phyloP scores from a whole-genome alignment of 2,113 vertebrate genomes.

The Pholis gunnellus region DNA sequence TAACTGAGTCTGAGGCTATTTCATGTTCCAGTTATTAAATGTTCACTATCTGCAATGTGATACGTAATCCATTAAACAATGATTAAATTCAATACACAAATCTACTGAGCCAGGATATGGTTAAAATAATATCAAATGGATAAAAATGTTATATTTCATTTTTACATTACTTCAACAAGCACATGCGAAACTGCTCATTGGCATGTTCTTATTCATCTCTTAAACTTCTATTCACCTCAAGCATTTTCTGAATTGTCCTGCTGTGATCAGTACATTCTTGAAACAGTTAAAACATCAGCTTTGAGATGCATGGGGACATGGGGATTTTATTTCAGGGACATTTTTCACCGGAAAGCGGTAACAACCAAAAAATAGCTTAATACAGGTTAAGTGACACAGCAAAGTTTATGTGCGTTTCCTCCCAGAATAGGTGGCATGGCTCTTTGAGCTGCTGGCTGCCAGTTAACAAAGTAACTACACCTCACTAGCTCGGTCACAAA shows the following conservation, averaged over 20 bases:
- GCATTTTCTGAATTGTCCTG: neutral
- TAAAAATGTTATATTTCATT: neutral
- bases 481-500: neutral
- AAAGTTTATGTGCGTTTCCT: neutral
- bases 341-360: neutral
- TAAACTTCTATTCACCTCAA: neutral
- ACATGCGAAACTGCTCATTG: neutral
- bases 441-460: neutral
- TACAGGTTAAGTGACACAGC: neutral
- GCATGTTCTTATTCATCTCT: neutral
- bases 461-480: neutral
- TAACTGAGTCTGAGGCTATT: neutral
- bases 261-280: too few species aligned
- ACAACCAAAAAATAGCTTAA: neutral
- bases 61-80: neutral
- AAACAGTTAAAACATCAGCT: neutral
- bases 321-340: neutral
- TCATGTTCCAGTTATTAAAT: neutral
- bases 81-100: neutral
- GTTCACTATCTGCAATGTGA: neutral
- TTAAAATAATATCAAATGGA: neutral
- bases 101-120: neutral
- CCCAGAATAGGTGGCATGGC: neutral
- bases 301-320: neutral
- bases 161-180: neutral